Percentiles rank a stretch among this genome's conserved stretches.
These are phyloP conservation scores for Herminia tarsipennalis DNA, from an alignment of 2,888 invertebrate species.

Conservation along the genomic window DNA sequence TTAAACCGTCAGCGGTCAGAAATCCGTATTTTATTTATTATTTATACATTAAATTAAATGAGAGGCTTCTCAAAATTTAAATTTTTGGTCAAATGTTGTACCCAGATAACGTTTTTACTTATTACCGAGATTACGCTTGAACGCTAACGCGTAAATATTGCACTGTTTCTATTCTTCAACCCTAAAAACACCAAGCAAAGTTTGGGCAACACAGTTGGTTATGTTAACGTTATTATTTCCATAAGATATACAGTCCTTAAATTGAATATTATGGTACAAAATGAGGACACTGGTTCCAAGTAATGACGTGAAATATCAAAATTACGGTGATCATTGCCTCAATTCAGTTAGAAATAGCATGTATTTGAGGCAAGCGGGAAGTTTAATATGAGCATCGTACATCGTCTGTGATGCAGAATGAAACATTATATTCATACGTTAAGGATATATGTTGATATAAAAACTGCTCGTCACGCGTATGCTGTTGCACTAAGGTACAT, in stretches of 20 bases:
- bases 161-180: too few relatives aligned
- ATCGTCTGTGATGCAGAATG: constrained; percentile 19
- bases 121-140: too few relatives aligned
- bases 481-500: too few relatives aligned
- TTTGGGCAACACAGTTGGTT: constrained; percentile 1
- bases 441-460: constrained; percentile 1
- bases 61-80: too few relatives aligned
- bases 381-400: constrained; percentile 28
- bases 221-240: not conserved
- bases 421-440: constrained; percentile 4
- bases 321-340: constrained; percentile 28
- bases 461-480: constrained; percentile 16
- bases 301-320: constrained; percentile 19
- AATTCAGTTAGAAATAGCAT: constrained; percentile 29
- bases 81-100: too few relatives aligned
- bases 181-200: too few relatives aligned
- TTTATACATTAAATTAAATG: too few relatives aligned
- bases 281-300: constrained; percentile 18
- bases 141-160: too few relatives aligned
- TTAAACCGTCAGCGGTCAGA: not conserved
- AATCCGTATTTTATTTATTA: not conserved
- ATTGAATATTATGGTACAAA: constrained; percentile 3
- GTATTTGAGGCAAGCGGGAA: constrained; percentile 20
- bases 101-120: too few relatives aligned
- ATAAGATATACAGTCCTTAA: not conserved